Percentiles rank a stretch among this genome's conserved stretches.
These are phyloP conservation scores for Aurelia coerulea DNA, from an alignment of 30 jellyfish, hydroid and myxozoan species.

Conservation along the genomic window DNA sequence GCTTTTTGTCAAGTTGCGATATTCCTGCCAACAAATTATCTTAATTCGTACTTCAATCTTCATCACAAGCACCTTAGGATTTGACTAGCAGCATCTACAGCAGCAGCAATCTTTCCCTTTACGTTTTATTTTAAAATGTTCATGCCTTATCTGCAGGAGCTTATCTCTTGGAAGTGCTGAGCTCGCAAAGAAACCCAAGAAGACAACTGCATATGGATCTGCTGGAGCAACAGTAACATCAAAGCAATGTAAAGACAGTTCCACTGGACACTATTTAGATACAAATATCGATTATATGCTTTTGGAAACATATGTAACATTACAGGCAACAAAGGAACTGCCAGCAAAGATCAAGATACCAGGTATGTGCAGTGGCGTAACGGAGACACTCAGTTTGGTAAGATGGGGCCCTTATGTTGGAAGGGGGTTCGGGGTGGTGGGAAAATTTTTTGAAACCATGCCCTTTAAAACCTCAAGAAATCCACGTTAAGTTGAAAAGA, in stretches of 20 bases:
- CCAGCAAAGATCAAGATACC: conserved; percentile 18
- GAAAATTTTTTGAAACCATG: too few relatives aligned
- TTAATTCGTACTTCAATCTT: too few relatives aligned
- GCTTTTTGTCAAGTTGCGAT: too few relatives aligned
- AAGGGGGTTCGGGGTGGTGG: too few relatives aligned
- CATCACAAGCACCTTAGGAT: too few relatives aligned
- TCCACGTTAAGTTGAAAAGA: too few relatives aligned
- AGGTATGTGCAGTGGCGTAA: neutral
- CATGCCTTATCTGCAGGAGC: neutral
- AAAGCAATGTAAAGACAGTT: conserved; percentile 65
- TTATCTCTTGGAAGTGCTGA: conserved; percentile 8
- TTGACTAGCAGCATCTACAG: too few relatives aligned
- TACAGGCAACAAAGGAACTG: conserved; percentile 1
- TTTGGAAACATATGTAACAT: conserved; percentile 1
- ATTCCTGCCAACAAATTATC: too few relatives aligned
- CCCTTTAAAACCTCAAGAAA: too few relatives aligned
- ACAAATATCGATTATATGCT: conserved; percentile 54
- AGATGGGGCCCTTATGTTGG: too few relatives aligned
- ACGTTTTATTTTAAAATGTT: neutral
- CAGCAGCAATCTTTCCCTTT: too few relatives aligned
- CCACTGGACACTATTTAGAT: conserved; percentile 40
- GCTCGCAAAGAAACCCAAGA: conserved; percentile 7
- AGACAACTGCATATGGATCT: conserved; percentile 18
- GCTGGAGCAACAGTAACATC: conserved; percentile 51
- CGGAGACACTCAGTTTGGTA: too few relatives aligned